Percentiles rank a stretch among this genome's conserved stretches.
These are phyloP conservation scores for Brienomyrus brachyistius DNA, from an alignment of 2,113 vertebrate species.

Conservation along the genomic window DNA sequence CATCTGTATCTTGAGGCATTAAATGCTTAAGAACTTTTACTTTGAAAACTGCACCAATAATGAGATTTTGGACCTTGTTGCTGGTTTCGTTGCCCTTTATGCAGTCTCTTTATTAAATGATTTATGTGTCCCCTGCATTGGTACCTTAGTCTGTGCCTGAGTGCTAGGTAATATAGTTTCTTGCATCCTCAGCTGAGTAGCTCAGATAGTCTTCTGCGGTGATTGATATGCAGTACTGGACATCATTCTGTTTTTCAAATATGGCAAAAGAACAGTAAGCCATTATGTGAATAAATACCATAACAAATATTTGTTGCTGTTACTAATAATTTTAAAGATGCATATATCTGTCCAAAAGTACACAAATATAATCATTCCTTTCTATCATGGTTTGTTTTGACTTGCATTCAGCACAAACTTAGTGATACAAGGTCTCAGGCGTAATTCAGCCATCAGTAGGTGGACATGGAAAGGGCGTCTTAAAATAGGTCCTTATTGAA, in stretches of 20 bases:
- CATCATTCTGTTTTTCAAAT: background rate
- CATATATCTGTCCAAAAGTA: background rate
- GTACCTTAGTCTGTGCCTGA: background rate
- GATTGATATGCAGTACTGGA: background rate
- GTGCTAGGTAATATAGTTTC: background rate
- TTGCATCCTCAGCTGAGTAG: background rate
- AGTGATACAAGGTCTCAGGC: background rate
- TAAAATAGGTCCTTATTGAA: background rate
- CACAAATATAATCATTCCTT: background rate
- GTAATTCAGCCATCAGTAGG: background rate
- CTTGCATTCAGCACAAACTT: background rate
- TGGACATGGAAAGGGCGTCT: background rate
- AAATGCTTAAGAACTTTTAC: background rate
- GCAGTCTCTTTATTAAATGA: no score
- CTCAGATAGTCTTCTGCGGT: background rate
- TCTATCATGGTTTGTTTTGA: background rate
- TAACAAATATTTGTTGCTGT: background rate
- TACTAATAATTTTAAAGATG: background rate
- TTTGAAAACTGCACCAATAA: background rate
- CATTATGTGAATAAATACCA: background rate
- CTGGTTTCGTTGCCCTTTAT: background rate
- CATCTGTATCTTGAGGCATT: no score
- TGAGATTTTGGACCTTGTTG: background rate
- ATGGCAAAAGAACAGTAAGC: background rate
- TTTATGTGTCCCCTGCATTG: background rate